These are phyloP conservation scores for Pissodes strobi DNA, from an alignment of 1,140 invertebrate species.

Conservation along the genomic window DNA sequence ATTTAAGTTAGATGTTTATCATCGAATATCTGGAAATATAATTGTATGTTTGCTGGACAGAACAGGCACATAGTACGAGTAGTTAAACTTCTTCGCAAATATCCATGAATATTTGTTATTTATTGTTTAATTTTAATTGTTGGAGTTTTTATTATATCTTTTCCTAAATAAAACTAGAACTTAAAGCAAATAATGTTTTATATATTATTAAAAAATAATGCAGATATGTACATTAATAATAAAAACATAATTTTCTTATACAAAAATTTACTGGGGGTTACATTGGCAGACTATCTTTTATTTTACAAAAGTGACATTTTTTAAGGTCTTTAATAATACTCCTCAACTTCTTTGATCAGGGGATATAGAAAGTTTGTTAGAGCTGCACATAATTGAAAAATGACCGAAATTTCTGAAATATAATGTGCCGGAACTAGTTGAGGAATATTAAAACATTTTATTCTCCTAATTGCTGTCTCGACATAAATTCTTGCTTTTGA, in stretches of 20 bases:
- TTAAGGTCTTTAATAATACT: conserved; percentile 15
- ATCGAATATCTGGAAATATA: no score
- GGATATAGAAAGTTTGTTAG: conserved; percentile 36
- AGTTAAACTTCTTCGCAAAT: no score
- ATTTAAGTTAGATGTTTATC: no score
- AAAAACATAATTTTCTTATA: neutral
- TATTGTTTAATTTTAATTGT: no score
- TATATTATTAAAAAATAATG: no score
- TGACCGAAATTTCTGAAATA: conserved; percentile 5
- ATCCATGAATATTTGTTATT: no score
- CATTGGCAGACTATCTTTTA: no score
- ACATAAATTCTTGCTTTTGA: conserved; percentile 34
- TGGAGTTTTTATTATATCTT: no score
- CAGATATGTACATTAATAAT: neutral
- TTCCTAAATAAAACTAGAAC: no score
- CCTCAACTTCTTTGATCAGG: conserved; percentile 30
- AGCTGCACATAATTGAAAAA: conserved; percentile 23
- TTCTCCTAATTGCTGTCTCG: conserved; percentile 33
- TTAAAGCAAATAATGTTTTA: no score
- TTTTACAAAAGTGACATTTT: neutral
- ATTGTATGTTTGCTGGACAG: no score
- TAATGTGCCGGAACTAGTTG: conserved; percentile 3
- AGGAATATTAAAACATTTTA: conserved; percentile 34
- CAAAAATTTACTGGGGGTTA: neutral
- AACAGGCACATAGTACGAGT: no score